These are phyloP conservation scores for Gryon sp. DNA, from an alignment of 1,140 invertebrate species.

Conservation along the genomic window DNA sequence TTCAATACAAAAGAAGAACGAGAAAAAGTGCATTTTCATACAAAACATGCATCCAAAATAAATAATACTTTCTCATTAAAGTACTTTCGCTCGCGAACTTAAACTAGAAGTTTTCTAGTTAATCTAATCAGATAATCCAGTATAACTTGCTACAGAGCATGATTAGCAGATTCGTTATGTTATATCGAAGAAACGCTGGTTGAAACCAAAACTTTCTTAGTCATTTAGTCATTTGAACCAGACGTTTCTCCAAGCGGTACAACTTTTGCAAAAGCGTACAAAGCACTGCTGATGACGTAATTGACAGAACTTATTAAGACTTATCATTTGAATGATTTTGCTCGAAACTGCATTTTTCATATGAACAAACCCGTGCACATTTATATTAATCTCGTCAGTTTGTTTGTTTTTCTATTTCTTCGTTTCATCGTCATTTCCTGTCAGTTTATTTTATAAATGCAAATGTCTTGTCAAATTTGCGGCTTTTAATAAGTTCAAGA, in stretches of 20 bases:
- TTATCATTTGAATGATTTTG: slow-evolving; percentile 44
- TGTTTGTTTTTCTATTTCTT: no score
- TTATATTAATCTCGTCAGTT: no score
- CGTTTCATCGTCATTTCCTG: no score
- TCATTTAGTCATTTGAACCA: slow-evolving; percentile 18
- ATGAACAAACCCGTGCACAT: slow-evolving; percentile 27
- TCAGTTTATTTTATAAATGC: no score
- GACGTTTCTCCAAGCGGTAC: slow-evolving; percentile 4
- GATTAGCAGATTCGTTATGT: slow-evolving; percentile 13
- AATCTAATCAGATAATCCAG: slow-evolving; percentile 6
- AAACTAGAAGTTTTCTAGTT: not conserved
- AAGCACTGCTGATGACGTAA: slow-evolving; percentile 18
- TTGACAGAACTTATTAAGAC: slow-evolving; percentile 33
- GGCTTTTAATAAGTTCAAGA: no score
- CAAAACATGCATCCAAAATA: not conserved
- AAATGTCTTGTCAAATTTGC: no score
- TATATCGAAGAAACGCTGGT: not conserved
- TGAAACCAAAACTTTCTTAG: not conserved
- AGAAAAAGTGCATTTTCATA: no score
- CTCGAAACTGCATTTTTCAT: slow-evolving; percentile 14
- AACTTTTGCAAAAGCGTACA: not conserved
- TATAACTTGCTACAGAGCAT: not conserved
- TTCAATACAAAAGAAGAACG: no score
- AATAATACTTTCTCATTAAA: not conserved
- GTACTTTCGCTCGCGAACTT: not conserved